Conservation (phyloP, 30 jellyfish, hydroid and myxozoan genomes). For the Hydra vulgaris region DNA sequence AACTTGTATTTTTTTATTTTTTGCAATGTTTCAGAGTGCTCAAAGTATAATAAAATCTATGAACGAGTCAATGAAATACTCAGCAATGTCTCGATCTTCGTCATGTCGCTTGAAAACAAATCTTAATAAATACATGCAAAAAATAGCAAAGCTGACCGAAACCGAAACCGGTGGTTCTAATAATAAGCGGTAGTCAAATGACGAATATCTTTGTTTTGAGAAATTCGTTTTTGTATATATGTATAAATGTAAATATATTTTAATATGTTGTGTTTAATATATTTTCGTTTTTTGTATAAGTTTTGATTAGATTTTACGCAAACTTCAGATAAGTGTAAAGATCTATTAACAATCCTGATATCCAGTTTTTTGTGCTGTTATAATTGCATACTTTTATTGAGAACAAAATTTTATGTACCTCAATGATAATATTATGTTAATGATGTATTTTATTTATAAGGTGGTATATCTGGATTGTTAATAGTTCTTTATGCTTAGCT, state of each 20-base stretch:
- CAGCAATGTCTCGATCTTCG: constrained; percentile 69
- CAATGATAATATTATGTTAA: too few relatives aligned
- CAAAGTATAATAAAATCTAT: constrained; percentile 39
- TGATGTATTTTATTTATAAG: too few relatives aligned
- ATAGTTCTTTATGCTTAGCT: too few relatives aligned
- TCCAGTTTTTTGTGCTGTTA: too few relatives aligned
- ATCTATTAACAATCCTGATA: too few relatives aligned
- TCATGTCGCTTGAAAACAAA: constrained; percentile 71
- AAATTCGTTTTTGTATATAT: neutral
- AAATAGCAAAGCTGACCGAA: constrained; percentile 20
- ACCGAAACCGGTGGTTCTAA: constrained; percentile 7
- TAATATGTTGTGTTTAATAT: too few relatives aligned
- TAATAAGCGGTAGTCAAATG: neutral
- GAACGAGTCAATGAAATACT: constrained; percentile 65
- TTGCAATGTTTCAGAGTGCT: constrained; percentile 40
- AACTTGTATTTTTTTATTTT: neutral
- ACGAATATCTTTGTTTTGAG: neutral
- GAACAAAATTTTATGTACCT: too few relatives aligned
- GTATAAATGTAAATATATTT: neutral
- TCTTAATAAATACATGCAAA: constrained; percentile 56
- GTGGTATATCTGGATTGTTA: too few relatives aligned
- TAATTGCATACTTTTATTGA: too few relatives aligned
- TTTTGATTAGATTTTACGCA: too few relatives aligned
- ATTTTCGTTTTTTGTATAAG: too few relatives aligned
- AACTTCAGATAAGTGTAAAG: too few relatives aligned